Evolutionary conservation across 2,888 invertebrate species (phyloP).

Genomic region (Physocephala rufipes): DNA sequence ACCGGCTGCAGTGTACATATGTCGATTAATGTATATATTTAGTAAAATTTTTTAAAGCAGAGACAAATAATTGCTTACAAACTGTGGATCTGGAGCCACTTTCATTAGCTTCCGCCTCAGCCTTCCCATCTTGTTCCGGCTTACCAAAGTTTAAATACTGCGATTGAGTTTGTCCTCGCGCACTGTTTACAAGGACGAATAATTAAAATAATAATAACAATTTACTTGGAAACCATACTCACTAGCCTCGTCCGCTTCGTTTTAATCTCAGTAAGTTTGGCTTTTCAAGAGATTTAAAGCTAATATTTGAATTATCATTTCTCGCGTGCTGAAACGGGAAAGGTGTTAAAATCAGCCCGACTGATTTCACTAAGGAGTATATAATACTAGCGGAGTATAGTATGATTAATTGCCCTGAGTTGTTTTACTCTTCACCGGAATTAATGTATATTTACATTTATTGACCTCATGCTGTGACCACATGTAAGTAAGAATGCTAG

Average conservation of each 20-base stretch:
- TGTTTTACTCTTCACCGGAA: no score
- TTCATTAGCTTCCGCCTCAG: constrained; percentile 82
- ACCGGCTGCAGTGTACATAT: constrained; percentile 70
- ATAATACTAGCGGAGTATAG: no score
- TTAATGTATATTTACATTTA: no score
- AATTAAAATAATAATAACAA: neutral
- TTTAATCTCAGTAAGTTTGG: constrained; percentile 54
- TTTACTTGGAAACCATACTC: constrained; percentile 47
- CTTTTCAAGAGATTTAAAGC: constrained; percentile 46
- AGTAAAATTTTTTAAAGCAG: constrained; percentile 13
- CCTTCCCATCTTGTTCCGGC: constrained; percentile 74
- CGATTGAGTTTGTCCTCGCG: constrained; percentile 82
- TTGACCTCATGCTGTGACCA: no score
- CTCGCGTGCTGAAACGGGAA: constrained; percentile 34
- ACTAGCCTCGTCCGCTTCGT: constrained; percentile 61
- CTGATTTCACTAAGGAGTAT: no score
- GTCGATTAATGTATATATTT: neutral
- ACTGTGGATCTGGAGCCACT: constrained; percentile 64
- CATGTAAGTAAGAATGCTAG: no score
- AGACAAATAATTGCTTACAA: constrained; percentile 53
- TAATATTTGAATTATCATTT: constrained; percentile 43
- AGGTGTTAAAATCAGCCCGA: no score
- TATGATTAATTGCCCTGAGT: no score
- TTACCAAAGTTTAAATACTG: constrained; percentile 80
- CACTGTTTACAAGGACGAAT: constrained; percentile 47